Evolutionary conservation across 2,113 vertebrate species (phyloP), one percentile per base, ranked within the genome.

Genomic region (Casuarius casuarius): DNA sequence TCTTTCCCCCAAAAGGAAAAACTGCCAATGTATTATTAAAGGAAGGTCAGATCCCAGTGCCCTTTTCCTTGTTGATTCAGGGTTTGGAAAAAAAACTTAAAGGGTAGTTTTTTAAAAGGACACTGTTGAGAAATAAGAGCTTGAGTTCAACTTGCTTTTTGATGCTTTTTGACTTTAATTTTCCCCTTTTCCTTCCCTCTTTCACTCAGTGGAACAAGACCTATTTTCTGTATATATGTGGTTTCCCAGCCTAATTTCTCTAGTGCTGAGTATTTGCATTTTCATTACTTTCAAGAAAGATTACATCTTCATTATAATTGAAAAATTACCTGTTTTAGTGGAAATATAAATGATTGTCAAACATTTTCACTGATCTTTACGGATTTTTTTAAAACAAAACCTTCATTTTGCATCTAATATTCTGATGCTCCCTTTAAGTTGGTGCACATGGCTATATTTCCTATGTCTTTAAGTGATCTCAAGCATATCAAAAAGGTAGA

Each of bases 221-320:
- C 90, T 96, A 38, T 94, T 95, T 97, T 95, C 95, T 94, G 59
- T 85, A 44, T 33, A 42, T 52, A 40, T 66, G 91, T 20, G 20
- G 70, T 95, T 96, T 92, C 46, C 35, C 63, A 70, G 62, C 49
- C 81, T 87, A 66, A 95, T 97, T 94, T 87, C 75, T 92, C 89
- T 68, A 42, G 20, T 35, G 29, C 31, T 46, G 72, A 33, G 5
- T 85, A 89, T 96, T 87, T 94, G 92, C 86, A 92, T 94, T 95
- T 94, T 89, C 87, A 92, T 96, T 91, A 84, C 94, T 91, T 94
- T 76, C 62, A 76, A 92, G 87, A 73, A 89, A 85, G 89, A 96
- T 92, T 84, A 12, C 61, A 92, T 92, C 92, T 95, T 58, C 59
- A 49, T 91, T 87, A 90, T 92, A 95, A 97, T 94, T 89, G 87